Evolutionary conservation across 2,797 vertebrate genomes (phyloP).

Genomic region (Tinamus major): DNA sequence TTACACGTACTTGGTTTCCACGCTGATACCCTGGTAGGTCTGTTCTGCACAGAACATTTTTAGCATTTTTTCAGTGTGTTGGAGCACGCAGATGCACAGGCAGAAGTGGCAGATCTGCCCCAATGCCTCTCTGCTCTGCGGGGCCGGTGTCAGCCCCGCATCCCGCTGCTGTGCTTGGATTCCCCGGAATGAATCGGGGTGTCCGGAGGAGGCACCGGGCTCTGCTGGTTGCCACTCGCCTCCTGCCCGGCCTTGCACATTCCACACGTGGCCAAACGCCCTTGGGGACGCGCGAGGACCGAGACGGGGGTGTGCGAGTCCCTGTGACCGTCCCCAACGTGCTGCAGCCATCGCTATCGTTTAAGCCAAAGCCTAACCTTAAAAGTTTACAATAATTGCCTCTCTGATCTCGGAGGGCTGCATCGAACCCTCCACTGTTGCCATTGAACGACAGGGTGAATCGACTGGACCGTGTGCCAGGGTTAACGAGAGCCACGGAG

Average conservation of each 20-base stretch:
- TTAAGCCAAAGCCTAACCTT: not conserved
- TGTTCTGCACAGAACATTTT: not conserved
- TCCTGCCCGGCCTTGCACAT: not conserved
- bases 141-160: not conserved
- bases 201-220: not conserved
- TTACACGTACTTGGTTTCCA: rapidly evolving
- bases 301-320: too few species aligned
- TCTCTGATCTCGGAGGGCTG: not conserved
- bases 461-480: not conserved
- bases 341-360: not conserved
- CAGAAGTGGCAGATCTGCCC: too few species aligned
- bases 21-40: rapidly evolving
- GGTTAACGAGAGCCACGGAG: not conserved
- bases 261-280: not conserved
- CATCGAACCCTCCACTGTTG: not conserved
- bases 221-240: not conserved
- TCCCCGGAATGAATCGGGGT: not conserved
- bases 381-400: not conserved
- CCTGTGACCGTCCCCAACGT: rapidly evolving
- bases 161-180: not conserved
- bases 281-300: rapidly evolving
- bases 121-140: too few species aligned
- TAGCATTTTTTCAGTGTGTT: not conserved
- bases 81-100: not conserved
- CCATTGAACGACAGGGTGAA: not conserved